Base-by-base conservation (phyloP, 2,113 vertebrate species). In the Thymallus thymallus region DNA sequence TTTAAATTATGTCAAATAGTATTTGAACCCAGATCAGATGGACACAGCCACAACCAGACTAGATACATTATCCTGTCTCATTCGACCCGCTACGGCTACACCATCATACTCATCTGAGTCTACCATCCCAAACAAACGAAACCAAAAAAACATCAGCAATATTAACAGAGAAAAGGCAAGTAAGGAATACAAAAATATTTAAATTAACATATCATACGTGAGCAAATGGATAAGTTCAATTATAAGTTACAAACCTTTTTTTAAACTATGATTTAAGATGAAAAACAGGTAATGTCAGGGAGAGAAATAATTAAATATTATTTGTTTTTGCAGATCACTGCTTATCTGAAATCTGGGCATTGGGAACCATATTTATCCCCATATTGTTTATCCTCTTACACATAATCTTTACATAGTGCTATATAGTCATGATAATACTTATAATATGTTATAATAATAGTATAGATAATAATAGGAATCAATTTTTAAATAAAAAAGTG, bases 401-500 rank as follows among this genome's bases (percentile, higher is more conserved):
- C n/a, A 9, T 10, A 32, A n/a, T 22, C 56, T 60, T 60, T 22
- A 60, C 56, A n/a, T 85, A 23, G 56, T 60, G 77, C 78, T 73
- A 85, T 81, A 71, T 72, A 69, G 74, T 81, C 5, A 13, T 72
- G 4, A 46, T 81, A 85, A 87, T 86, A 89, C 82, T 86, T 77
- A 30, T 74, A 82, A 79, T 77, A 80, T 84, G 84, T 73, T 84
- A 71, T 84, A 87, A 84, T 80, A 86, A 84, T 81, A 86, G 80
- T 77, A 84, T 85, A 89, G 86, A 78, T 64, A 69, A 76, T 64
- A 69, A 86, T 81, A 82, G 70, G 81, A 90, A 85, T 83, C 82
- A 78, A 88, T 81, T 85, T 80, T 98, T 93, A 99, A 96, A 98
- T 98, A 97, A 99, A 99, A 96, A 99, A 99, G 94, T 98, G 97